phyloP scores from a whole-genome alignment of 2,113 vertebrate genomes.

The Hyaena hyaena region DNA sequence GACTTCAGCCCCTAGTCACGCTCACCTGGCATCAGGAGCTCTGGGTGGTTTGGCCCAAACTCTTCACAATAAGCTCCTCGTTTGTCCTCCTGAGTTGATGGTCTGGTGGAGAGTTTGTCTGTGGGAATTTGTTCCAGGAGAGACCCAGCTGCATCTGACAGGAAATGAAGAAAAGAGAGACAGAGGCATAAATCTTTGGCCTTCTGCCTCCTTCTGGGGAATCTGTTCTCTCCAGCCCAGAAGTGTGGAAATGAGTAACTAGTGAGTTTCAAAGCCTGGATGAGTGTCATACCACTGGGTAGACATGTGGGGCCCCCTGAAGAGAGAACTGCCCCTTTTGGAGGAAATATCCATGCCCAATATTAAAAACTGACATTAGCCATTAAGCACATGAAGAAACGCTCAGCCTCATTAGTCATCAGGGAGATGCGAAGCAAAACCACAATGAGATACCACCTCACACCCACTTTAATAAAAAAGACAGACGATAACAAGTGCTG shows the following conservation, averaged over 20 bases:
- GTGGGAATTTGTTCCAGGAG: slow-evolving; percentile 73
- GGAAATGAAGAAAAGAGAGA: slow-evolving; percentile 68
- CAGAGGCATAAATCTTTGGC: slow-evolving; percentile 37
- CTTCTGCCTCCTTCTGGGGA: slow-evolving; percentile 46
- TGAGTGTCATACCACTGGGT: not conserved
- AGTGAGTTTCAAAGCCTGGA: slow-evolving; percentile 64
- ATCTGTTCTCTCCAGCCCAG: not conserved
- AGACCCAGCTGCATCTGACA: slow-evolving; percentile 75
- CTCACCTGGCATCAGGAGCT: slow-evolving; percentile 68
- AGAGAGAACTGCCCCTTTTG: slow-evolving; percentile 2
- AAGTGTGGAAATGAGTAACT: slow-evolving; percentile 65
- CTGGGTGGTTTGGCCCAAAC: slow-evolving; percentile 47
- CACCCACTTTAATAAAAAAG: not conserved
- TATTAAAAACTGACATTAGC: slow-evolving; percentile 41
- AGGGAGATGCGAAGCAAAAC: slow-evolving; percentile 45
- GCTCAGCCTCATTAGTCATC: slow-evolving; percentile 4
- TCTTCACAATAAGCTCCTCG: slow-evolving; percentile 48
- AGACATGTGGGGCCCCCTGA: slow-evolving; percentile 25
- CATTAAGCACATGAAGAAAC: not conserved
- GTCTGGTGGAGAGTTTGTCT: slow-evolving; percentile 80
- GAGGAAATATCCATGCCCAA: slow-evolving; percentile 31
- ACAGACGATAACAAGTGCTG: slow-evolving; percentile 38
- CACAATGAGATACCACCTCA: slow-evolving; percentile 13
- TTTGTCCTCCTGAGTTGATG: slow-evolving; percentile 73
- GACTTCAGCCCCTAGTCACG: slow-evolving; percentile 57